Evolutionary conservation across 1,140 invertebrate species (phyloP).

Genomic region (Sinonovacula constricta): DNA sequence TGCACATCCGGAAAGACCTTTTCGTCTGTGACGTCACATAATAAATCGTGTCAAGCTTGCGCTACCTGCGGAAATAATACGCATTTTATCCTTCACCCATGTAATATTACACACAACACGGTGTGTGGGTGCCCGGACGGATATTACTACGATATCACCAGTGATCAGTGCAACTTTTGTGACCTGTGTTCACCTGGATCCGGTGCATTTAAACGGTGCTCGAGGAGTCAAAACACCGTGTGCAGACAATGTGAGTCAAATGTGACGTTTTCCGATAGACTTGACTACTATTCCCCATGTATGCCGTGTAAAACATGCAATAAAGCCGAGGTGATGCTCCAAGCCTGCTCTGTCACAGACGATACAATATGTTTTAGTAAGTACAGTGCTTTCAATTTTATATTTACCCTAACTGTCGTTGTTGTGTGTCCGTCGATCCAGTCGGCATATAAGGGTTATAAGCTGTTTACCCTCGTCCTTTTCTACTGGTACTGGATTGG

Average conservation of each 20-base stretch:
- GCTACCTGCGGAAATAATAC: conserved; percentile 37
- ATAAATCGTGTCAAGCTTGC: conserved; percentile 43
- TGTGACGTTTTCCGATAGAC: conserved; percentile 68
- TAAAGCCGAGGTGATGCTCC: conserved; percentile 61
- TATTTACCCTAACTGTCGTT: too few species aligned
- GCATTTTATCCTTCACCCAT: conserved; percentile 37
- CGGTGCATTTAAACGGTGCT: conserved; percentile 18
- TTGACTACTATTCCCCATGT: conserved; percentile 65
- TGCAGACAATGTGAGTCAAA: conserved; percentile 34
- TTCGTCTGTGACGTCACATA: conserved; percentile 9
- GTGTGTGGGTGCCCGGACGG: conserved; percentile 55
- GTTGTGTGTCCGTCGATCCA: background rate
- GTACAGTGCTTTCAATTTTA: conserved; percentile 46
- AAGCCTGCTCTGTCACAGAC: conserved; percentile 71
- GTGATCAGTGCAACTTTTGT: conserved; percentile 34
- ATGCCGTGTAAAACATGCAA: conserved; percentile 65
- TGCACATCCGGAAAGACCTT: conserved; percentile 44
- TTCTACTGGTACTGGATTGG: too few species aligned
- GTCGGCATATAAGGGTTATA: background rate
- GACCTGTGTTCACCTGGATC: conserved; percentile 27
- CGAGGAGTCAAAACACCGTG: conserved; percentile 8
- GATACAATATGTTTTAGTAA: conserved; percentile 74
- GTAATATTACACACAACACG: conserved; percentile 64
- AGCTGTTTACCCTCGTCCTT: too few species aligned
- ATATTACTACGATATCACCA: conserved; percentile 38